Percentiles rank a stretch among this genome's conserved stretches.
phyloP scores from a whole-genome alignment of 2,113 vertebrate genomes.

The Etia nguti region DNA sequence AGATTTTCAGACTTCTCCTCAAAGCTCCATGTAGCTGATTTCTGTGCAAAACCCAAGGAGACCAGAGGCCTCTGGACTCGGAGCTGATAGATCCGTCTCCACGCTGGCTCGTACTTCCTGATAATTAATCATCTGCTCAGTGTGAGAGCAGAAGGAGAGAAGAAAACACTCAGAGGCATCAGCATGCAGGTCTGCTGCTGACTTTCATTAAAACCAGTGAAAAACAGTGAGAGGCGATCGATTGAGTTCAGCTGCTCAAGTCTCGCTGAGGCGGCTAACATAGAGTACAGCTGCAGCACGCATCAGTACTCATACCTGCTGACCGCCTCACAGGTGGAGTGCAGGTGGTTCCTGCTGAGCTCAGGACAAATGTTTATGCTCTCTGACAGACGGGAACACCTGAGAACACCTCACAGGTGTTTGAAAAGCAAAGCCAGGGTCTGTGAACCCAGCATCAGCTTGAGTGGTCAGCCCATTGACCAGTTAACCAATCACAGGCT shows the following conservation, averaged over 20 bases:
- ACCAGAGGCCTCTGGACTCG: not conserved
- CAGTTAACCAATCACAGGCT: not conserved
- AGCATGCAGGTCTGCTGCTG: not conserved
- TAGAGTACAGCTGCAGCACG: not conserved
- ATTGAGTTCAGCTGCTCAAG: not conserved
- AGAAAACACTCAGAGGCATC: not conserved
- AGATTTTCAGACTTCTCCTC: not conserved
- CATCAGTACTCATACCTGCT: not conserved
- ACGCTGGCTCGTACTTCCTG: not conserved
- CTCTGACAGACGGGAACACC: not conserved
- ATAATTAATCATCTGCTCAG: not conserved
- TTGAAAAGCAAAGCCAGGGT: not conserved
- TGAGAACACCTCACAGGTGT: not conserved
- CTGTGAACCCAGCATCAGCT: not conserved
- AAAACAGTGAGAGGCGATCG: not conserved
- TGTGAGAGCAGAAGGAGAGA: not conserved
- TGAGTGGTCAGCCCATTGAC: too few species aligned
- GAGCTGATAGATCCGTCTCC: not conserved
- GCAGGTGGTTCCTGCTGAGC: not conserved
- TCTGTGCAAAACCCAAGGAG: not conserved
- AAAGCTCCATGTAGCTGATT: not conserved
- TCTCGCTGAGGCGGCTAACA: not conserved
- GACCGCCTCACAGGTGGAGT: not conserved
- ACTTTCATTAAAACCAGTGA: conserved; percentile 2
- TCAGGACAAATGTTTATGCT: not conserved